Conservation (phyloP, 2,113 vertebrate species). For the Hypocryptadius cinnamomeus region DNA sequence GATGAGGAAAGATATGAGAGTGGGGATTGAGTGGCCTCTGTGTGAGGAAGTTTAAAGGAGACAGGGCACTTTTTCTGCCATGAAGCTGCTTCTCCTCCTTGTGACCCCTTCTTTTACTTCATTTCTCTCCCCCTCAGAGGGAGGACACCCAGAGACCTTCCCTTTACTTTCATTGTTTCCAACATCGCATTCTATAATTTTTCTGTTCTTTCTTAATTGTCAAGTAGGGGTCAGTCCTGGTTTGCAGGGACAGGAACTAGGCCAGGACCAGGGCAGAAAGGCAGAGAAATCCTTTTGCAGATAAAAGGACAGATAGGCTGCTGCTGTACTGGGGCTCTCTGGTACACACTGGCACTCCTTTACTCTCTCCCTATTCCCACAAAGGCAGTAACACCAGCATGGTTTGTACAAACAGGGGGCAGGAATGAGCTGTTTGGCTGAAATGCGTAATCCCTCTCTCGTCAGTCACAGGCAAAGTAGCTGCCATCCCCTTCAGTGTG, state of each 20-base stretch:
- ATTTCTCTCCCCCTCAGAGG: neutral
- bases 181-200: neutral
- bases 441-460: slow-evolving; percentile 9
- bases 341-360: neutral
- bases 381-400: neutral
- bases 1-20: neutral
- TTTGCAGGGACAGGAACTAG: neutral
- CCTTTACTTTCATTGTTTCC: neutral
- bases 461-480: neutral
- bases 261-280: neutral
- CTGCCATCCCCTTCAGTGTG: neutral
- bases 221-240: neutral
- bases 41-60: neutral
- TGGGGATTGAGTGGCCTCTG: neutral
- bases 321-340: neutral
- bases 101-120: neutral
- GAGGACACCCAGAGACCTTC: neutral
- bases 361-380: neutral
- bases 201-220: neutral
- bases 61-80: neutral
- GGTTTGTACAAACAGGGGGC: slow-evolving; percentile 5
- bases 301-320: neutral
- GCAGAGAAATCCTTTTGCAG: neutral
- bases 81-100: neutral
- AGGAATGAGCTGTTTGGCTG: neutral